Evolutionary conservation across 2,113 vertebrate species (phyloP).

Genomic region (Melanerpes formicivorus): DNA sequence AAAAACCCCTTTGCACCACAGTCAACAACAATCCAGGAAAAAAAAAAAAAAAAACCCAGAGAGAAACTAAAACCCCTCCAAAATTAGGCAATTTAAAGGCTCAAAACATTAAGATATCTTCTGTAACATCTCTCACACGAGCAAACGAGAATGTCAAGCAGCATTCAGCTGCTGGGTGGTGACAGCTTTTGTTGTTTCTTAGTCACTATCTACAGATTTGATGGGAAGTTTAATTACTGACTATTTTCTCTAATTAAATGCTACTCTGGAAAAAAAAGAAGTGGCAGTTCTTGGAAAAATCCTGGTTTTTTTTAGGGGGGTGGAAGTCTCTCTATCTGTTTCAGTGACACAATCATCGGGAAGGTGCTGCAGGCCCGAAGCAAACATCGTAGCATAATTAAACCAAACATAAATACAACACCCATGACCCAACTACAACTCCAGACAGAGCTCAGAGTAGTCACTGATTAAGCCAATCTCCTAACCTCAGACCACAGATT

Average conservation of each 20-base stretch:
- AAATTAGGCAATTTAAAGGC: neutral
- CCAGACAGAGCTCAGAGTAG: neutral
- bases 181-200: neutral
- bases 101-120: neutral
- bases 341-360: fast-evolving
- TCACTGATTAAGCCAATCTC: neutral
- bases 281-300: neutral
- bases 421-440: neutral
- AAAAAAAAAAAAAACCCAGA: neutral
- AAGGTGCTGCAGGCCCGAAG: neutral
- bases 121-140: neutral
- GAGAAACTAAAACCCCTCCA: too few species aligned
- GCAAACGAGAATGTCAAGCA: neutral
- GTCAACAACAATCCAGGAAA: neutral
- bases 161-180: neutral
- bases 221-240: neutral
- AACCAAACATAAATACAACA: neutral
- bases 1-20: neutral
- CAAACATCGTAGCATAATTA: neutral
- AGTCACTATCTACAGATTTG: neutral
- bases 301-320: neutral
- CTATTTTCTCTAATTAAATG: neutral
- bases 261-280: neutral
- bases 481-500: neutral
- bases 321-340: neutral